Evolutionary conservation across 2,797 vertebrate species (phyloP).

Genomic region (Semotilus atromaculatus): DNA sequence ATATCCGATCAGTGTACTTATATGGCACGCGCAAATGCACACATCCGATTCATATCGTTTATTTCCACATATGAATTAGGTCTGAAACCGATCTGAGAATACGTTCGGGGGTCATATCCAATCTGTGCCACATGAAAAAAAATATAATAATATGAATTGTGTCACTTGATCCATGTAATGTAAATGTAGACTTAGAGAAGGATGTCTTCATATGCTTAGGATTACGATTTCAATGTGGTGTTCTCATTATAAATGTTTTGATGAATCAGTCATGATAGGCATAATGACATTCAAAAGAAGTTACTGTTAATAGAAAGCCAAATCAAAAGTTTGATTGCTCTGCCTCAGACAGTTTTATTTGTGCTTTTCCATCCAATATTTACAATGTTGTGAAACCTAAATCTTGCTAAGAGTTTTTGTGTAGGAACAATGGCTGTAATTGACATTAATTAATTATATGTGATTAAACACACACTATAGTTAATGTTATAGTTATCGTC

Average conservation of each 20-base stretch:
- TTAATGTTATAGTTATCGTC: not conserved
- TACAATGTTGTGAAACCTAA: not conserved
- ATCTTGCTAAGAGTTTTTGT: not conserved
- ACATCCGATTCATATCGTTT: not conserved
- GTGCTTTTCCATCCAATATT: not conserved
- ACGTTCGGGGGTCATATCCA: not conserved
- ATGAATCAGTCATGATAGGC: constrained; percentile 42
- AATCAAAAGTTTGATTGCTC: constrained; percentile 16
- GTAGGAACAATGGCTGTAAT: not conserved
- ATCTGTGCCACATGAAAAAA: not conserved
- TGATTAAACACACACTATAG: not conserved
- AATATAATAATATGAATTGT: not conserved
- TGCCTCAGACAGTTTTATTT: not conserved
- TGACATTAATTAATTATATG: not conserved
- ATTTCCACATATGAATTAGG: not conserved
- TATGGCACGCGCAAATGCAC: not conserved
- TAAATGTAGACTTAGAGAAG: not conserved
- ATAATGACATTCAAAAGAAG: constrained; percentile 28
- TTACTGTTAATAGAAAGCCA: constrained; percentile 32
- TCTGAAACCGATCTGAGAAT: not conserved
- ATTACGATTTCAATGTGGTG: constrained; percentile 39
- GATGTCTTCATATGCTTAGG: constrained; percentile 43
- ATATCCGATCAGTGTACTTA: not conserved
- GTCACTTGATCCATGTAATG: not conserved
- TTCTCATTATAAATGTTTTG: constrained; percentile 44